A percentile compares a stretch with the other conserved stretches of the same genome.
Evolutionary conservation across 2,113 vertebrate species (phyloP).

Genomic region (Microtus richardsoni): DNA sequence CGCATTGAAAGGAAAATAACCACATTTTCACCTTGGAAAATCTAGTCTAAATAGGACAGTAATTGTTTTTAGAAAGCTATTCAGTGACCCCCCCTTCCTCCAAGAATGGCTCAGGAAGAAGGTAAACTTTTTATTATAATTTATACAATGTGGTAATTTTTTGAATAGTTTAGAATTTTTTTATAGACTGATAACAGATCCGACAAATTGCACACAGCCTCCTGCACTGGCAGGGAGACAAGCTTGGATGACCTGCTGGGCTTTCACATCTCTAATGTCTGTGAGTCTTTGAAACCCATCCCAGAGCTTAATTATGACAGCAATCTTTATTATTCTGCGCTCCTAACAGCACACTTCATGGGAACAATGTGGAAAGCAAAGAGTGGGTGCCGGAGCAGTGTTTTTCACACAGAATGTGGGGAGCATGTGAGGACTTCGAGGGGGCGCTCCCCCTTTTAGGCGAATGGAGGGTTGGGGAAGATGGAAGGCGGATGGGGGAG

Average conservation of each 20-base stretch:
- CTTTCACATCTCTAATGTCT: slow-evolving; percentile 65
- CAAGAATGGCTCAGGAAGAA: slow-evolving; percentile 63
- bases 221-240: slow-evolving; percentile 62
- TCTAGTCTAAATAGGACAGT: slow-evolving; percentile 59
- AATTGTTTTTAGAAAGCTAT: slow-evolving; percentile 71
- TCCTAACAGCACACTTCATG: slow-evolving; percentile 9
- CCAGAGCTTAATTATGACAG: slow-evolving; percentile 76
- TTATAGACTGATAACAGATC: slow-evolving; percentile 63
- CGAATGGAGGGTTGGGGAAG: not conserved
- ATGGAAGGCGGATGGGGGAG: not conserved
- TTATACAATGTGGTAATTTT: slow-evolving; percentile 70
- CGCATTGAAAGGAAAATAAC: slow-evolving; percentile 67
- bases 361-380: slow-evolving; percentile 54
- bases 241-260: slow-evolving; percentile 66
- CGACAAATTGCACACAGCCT: slow-evolving; percentile 61
- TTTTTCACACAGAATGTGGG: slow-evolving; percentile 36
- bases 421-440: not conserved
- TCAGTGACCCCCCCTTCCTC: not conserved
- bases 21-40: slow-evolving; percentile 76
- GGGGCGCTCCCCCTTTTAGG: not conserved
- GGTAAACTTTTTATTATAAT: slow-evolving; percentile 76
- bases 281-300: slow-evolving; percentile 75
- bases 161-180: slow-evolving; percentile 74
- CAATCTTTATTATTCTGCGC: slow-evolving; percentile 64
- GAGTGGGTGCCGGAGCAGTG: not conserved